Base-by-base conservation (phyloP, 1,140 invertebrate species). In the Sitophilus oryzae region DNA sequence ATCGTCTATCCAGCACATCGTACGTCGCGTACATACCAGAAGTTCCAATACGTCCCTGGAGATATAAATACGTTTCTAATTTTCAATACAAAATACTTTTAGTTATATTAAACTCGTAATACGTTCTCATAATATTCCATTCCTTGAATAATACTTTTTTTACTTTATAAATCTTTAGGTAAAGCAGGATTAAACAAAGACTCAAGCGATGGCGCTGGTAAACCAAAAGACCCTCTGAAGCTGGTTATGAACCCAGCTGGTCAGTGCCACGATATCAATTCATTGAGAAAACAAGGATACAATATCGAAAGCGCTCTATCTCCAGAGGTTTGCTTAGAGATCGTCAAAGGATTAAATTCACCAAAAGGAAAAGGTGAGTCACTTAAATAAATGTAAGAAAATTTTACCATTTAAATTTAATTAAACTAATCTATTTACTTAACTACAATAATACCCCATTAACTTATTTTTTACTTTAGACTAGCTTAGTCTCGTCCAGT, bases 241-340 rank as follows among this genome's bases (percentile, higher is more conserved):
- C 77, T 88, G 50, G 78, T 90, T 64, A 88, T 89, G 83, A 86
- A 88, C 73, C 87, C 88, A 18, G 74, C 79, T 62, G 85, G 87
- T 9, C 82, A 87, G 70, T 77, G 89, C 1, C 77, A 86, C 62
- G 86, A 89, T 65, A 74, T 82, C 55, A 75, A 76, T 36, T 76
- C 75, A 21, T 66, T 84, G 3, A 74, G 76, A 52, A 73, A 74
- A 52, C 77, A 81, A 64, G 81, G 81, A 8, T 74, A 78, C 47
- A 78, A 77, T 36, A 78, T 81, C 41, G 79, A 86, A 79, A 76
- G 63, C 71, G 80, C 75, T 21, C 72, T 82, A 60, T 86, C 78
- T 59, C 86, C 84, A 48, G 81, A 84, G 60, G 76, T 85, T 30
- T 86, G 85, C 67, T 81, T 82, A 48, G 81, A 83, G 64, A 79